Percentiles rank a stretch among this genome's conserved stretches.
Evolutionary conservation across 2,113 vertebrate genomes (phyloP).

Genomic region (Chlamydotis undulata): DNA sequence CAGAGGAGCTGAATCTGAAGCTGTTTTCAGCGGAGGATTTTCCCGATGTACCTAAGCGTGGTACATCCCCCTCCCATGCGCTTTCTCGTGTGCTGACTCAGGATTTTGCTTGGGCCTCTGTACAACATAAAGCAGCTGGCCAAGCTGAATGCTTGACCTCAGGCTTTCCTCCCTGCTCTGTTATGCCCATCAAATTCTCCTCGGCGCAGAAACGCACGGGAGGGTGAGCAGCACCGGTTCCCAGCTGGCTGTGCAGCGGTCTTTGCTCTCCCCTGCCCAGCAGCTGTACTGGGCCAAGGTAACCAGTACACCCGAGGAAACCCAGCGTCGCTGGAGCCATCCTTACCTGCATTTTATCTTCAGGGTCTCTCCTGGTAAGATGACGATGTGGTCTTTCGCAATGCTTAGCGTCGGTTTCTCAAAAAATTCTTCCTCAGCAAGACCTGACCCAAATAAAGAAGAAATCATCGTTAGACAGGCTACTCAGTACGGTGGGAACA

Average conservation of each 20-base stretch:
- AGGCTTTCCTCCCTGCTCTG: not conserved
- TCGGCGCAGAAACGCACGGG: not conserved
- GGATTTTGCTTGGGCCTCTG: not conserved
- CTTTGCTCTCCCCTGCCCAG: not conserved
- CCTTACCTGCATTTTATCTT: slow-evolving; percentile 75
- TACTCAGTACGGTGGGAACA: not conserved
- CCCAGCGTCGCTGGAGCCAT: not conserved
- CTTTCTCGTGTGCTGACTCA: not conserved
- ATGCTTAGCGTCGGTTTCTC: slow-evolving; percentile 61
- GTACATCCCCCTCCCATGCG: not conserved
- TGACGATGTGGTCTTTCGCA: slow-evolving; percentile 19
- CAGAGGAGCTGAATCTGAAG: not conserved
- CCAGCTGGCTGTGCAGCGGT: not conserved
- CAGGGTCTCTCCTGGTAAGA: slow-evolving; percentile 49
- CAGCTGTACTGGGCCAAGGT: not conserved
- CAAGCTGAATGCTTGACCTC: not conserved
- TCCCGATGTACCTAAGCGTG: not conserved
- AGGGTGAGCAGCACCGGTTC: not conserved
- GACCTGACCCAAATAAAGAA: slow-evolving; percentile 52
- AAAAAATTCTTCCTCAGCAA: slow-evolving; percentile 16
- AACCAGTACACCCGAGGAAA: not conserved
- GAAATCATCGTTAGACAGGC: not conserved
- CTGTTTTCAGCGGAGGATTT: not conserved
- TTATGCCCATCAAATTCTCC: not conserved
- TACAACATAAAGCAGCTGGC: not conserved